A percentile compares a stretch with the other conserved stretches of the same genome.
phyloP scores from a whole-genome alignment of 2,113 vertebrate genomes.

The Megaceryle torquata region DNA sequence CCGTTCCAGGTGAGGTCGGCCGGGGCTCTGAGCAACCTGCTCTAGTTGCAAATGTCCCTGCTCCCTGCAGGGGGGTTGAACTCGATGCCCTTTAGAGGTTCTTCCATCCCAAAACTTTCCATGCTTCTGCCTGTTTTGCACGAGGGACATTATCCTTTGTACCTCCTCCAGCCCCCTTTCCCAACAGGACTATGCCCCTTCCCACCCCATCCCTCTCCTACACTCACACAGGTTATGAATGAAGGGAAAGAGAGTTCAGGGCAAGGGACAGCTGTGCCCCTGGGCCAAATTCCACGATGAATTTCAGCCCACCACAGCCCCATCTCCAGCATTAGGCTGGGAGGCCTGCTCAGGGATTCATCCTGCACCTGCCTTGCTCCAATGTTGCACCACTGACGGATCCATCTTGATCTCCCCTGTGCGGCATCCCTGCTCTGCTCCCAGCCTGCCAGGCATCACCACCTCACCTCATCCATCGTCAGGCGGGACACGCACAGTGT shows the following conservation, averaged over 20 bases:
- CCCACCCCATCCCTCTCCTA: neutral
- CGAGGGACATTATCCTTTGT: neutral
- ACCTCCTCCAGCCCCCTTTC: neutral
- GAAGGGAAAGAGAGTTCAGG: neutral
- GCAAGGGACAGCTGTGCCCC: no score
- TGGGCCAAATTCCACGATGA: neutral
- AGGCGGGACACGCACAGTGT: rapidly evolving
- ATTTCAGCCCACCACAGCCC: neutral
- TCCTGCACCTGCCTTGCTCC: neutral
- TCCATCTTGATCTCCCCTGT: neutral
- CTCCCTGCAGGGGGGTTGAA: neutral
- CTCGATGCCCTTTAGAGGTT: neutral
- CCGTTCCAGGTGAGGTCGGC: no score
- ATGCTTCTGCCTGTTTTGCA: neutral
- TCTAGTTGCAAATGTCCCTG: neutral
- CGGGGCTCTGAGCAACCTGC: neutral
- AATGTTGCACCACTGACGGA: rapidly evolving
- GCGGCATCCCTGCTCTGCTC: neutral
- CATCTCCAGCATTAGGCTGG: neutral
- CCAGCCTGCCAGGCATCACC: rapidly evolving
- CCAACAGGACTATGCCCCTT: neutral
- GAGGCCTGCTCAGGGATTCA: neutral
- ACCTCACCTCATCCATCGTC: rapidly evolving
- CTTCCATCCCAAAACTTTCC: neutral
- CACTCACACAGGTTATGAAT: rapidly evolving